These are phyloP conservation scores for Corythoichthys intestinalis DNA, from an alignment of 2,113 vertebrate genomes.

Conservation along the genomic window DNA sequence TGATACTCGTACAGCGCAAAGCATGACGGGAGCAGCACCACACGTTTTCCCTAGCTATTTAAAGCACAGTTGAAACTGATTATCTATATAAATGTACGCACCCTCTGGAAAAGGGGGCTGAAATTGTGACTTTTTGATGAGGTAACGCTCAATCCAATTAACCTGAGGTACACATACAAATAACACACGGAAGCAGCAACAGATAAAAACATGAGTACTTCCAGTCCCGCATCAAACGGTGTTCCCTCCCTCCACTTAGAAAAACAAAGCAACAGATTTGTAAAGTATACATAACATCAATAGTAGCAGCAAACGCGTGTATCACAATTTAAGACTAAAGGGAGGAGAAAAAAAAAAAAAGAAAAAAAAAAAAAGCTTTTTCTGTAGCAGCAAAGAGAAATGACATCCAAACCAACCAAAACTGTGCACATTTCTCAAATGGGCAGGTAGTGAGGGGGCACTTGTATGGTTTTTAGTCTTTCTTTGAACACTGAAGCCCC, in stretches of 20 bases:
- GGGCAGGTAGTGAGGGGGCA: no score
- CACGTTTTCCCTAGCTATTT: conserved; percentile 4
- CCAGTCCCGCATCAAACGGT: conserved; percentile 82
- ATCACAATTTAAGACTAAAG: conserved; percentile 85
- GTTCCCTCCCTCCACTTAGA: conserved; percentile 79
- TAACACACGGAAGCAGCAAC: conserved; percentile 77
- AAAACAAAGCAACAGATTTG: conserved; percentile 46
- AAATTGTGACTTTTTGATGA: conserved; percentile 70
- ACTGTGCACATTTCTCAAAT: background rate
- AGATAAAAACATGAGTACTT: conserved; percentile 75
- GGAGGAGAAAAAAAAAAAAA: conserved; percentile 54
- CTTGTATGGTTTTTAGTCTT: background rate
- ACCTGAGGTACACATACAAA: conserved; percentile 86
- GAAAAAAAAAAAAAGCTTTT: conserved; percentile 53
- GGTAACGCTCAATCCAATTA: conserved; percentile 86
- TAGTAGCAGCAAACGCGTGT: conserved; percentile 98
- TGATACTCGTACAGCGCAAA: conserved; percentile 21
- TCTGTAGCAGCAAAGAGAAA: conserved; percentile 43
- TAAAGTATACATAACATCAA: conserved; percentile 70
- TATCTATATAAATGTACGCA: conserved; percentile 44
- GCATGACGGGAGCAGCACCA: conserved; percentile 46
- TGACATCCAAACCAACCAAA: conserved; percentile 1
- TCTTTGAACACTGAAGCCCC: background rate
- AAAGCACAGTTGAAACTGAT: conserved; percentile 31
- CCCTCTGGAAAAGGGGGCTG: conserved; percentile 30